Evolutionary conservation across 92 coral and sea anemone genomes (phyloP), one percentile per base, ranked within the genome.

Genomic region (Palythoa grandis): DNA sequence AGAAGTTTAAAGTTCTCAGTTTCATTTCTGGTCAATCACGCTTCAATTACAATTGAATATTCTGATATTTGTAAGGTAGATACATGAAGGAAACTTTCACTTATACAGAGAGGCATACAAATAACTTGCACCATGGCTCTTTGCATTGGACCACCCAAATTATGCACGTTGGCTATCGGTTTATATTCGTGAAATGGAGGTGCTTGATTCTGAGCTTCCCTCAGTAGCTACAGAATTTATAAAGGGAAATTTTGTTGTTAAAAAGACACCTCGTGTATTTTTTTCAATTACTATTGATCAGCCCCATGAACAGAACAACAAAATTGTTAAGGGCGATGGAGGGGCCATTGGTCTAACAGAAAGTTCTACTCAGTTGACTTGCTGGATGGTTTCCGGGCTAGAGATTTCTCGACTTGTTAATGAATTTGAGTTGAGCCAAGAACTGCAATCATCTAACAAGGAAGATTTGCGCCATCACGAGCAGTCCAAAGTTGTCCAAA

Each of bases 141-240:
- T 90, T 83, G 88, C 93, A 1, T 75, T 92, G 60, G 39, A 92
- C 82, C 82, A 13, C 74, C 80, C 86, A 13, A 50, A 92, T 79
- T 90, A 87, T 53, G 87, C 92, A 9, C 61, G 91, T 14, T 92
- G 95, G 92, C 88, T 92, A 0, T 88, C 92, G 58, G 89, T 92
- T 4, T 91, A 90, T 52, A 52, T 90, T 74, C 89, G 88, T 3
- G 95, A 92, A 47, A 92, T 90, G 95, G 78, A 47, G 69, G 73
- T 83, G 66, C 92, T 91, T 65, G 88, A 86, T 0, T 14, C 9
- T 20, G 82, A 78, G 15, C 5, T 60, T 47, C 92, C 93, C 53
- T 2, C 85, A 50, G 86, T 93, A 11, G 86, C 85, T 40, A 76
- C 19, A 0, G 89, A 90, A 79, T 88, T 93, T 77, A 12, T 40